Conservation (phyloP, 2,113 vertebrate species). For the Vidua macroura region DNA sequence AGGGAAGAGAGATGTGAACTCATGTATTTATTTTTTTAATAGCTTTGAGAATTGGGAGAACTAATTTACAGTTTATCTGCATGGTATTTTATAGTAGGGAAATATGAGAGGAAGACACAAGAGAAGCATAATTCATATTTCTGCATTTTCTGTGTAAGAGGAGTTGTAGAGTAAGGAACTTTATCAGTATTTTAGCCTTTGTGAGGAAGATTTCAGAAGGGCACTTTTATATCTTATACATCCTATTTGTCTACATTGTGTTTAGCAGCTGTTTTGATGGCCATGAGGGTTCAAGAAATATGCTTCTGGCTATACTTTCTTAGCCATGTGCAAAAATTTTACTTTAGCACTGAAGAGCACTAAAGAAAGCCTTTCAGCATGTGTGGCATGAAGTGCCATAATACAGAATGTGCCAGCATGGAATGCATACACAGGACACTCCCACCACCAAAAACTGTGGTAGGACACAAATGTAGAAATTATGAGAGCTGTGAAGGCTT, state of each 20-base stretch:
- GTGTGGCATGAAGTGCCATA: not conserved
- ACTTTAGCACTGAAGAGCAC: not conserved
- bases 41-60: not conserved
- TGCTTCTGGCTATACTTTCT: not conserved
- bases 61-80: not conserved
- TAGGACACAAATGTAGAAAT: not conserved
- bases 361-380: not conserved
- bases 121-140: not conserved
- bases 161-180: not conserved
- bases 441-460: not conserved
- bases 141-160: not conserved
- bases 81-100: not conserved
- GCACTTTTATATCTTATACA: not conserved
- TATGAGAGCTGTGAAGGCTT: not conserved
- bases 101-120: not conserved
- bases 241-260: not conserved
- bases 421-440: not conserved
- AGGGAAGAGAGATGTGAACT: not conserved
- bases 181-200: not conserved
- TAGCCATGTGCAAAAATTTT: not conserved
- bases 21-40: conserved; percentile 3
- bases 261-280: not conserved
- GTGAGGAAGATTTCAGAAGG: not conserved
- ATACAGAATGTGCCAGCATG: not conserved
- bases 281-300: not conserved